Percentiles rank a stretch among this genome's conserved stretches.
Conservation (phyloP, 2,113 vertebrate genomes). For the Psilopogon haemacephalus region DNA sequence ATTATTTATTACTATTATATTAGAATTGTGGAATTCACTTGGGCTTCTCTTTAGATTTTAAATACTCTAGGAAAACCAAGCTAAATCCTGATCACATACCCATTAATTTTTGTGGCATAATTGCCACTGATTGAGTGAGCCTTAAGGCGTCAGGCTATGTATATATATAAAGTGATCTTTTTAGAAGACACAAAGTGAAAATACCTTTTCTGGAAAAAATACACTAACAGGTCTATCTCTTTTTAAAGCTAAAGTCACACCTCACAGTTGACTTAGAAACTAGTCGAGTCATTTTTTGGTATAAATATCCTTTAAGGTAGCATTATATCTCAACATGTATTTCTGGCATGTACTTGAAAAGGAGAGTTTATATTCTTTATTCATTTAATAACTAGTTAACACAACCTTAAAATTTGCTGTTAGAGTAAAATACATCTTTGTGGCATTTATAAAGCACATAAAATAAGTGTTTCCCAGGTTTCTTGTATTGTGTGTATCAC, state of each 20-base stretch:
- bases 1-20: constrained; percentile 28
- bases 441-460: constrained; percentile 57
- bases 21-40: neutral
- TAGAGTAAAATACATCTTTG: constrained; percentile 3
- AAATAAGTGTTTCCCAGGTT: constrained; percentile 43
- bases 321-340: neutral
- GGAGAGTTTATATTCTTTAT: neutral
- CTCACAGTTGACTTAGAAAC: neutral
- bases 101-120: constrained; percentile 15
- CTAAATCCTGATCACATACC: neutral
- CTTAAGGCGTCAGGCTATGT: neutral
- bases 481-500: constrained; percentile 22
- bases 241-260: neutral
- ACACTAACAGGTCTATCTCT: neutral
- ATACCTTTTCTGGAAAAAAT: neutral
- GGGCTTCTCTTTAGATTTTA: constrained; percentile 39
- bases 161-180: neutral
- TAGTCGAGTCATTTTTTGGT: neutral
- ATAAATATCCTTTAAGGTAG: neutral
- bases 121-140: neutral
- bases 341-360: constrained; percentile 1
- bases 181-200: neutral
- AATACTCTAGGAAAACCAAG: neutral
- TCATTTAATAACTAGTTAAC: neutral
- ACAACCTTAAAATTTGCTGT: constrained; percentile 35